Base-by-base conservation (phyloP, 2,113 vertebrate genomes). In the Percina caprodes region DNA sequence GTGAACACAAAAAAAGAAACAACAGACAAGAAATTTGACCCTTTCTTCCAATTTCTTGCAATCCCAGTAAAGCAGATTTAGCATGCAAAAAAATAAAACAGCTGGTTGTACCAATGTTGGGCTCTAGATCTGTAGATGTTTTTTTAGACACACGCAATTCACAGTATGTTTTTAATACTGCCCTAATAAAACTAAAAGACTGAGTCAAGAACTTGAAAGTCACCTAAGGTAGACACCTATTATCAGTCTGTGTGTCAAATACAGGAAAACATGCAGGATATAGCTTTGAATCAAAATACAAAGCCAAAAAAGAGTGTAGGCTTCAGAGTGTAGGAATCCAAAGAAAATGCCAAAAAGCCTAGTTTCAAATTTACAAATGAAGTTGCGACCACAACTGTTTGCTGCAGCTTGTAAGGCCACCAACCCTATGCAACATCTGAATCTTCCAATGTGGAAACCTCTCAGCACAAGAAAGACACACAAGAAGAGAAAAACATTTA, bases 31-130 rank as follows among this genome's bases (percentile, higher is more conserved):
- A 48, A 69, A 51, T 30, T 1, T 51, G 5, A 18, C 21, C 8
- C 10, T 39, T 69, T 55, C 30, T 63, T 67, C 55, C 60, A n/a
- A 60, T 30, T 30, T 39, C 24, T 69, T 71, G 21, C 48, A 80
- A 71, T 80, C 62, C 55, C 58, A 51, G 30, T 5, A 69, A 76
- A 80, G 78, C 67, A 58, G 67, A 81, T 69, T 59, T 83, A 46
- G 83, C 73, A 69, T 14, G 21, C 52, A 80, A 72, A 56, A 54
- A 68, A 65, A 67, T 85, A 86, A 86, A 81, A 78, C 80, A 82
- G 70, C 79, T 74, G 79, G 46, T 63, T 68, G 66, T 72, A 58
- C 75, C 74, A 67, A 84, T 45, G 46, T 59, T 68, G 49, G 18
- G 33, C 51, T 42, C 42, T 4, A 30, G 30, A 69, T 59, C 39